A percentile compares a stretch with the other conserved stretches of the same genome.
Conservation (phyloP, 2,797 vertebrate genomes). For the Periophthalmus magnuspinnatus region DNA sequence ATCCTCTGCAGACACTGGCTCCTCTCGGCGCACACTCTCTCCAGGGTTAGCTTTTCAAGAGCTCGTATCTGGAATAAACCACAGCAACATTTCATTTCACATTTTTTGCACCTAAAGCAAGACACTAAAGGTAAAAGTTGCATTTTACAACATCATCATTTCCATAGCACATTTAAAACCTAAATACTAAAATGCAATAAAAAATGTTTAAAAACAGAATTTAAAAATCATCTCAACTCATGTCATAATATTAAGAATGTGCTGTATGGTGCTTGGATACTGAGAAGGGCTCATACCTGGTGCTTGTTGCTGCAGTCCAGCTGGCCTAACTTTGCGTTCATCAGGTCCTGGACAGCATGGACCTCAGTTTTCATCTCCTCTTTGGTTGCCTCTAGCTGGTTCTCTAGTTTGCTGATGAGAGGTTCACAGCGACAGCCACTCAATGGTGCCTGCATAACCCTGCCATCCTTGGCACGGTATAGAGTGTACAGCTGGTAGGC, state of each 20-base stretch:
- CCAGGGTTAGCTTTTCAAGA: constrained; percentile 90
- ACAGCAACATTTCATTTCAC: neutral
- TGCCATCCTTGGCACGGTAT: constrained; percentile 91
- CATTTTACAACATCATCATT: too few relatives aligned
- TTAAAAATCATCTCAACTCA: too few relatives aligned
- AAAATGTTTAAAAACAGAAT: too few relatives aligned
- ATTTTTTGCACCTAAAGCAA: neutral
- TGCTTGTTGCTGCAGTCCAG: constrained; percentile 90
- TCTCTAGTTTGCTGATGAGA: constrained; percentile 92
- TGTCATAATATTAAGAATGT: neutral
- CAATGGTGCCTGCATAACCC: constrained; percentile 97
- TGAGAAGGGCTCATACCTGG: constrained; percentile 76
- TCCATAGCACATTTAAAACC: neutral
- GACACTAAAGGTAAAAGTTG: neutral
- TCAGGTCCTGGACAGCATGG: constrained; percentile 87
- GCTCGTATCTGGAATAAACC: constrained; percentile 79
- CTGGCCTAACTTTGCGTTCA: constrained; percentile 93
- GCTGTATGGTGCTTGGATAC: neutral
- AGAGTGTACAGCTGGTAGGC: constrained; percentile 96
- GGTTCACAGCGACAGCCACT: constrained; percentile 96
- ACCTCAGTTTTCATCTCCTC: constrained; percentile 96
- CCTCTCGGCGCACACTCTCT: constrained; percentile 89
- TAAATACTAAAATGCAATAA: too few relatives aligned
- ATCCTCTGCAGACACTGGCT: constrained; percentile 88
- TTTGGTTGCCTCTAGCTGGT: constrained; percentile 92